Percentiles rank a stretch among this genome's conserved stretches.
phyloP scores from a whole-genome alignment of 1,140 invertebrate species.

The Protaetia brevitarsis region DNA sequence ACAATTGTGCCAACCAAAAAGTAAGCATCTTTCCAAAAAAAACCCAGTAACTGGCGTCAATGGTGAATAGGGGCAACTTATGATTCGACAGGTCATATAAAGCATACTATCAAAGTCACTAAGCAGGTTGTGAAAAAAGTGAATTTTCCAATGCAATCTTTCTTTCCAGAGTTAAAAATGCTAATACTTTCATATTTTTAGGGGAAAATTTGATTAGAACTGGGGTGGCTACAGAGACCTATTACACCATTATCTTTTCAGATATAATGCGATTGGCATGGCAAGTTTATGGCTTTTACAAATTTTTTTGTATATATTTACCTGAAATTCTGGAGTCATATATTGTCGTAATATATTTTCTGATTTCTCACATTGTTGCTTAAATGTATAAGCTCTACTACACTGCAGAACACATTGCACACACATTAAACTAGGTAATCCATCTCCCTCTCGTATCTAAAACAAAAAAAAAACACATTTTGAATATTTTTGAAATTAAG shows the following conservation, averaged over 20 bases:
- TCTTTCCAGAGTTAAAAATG: too few relatives aligned
- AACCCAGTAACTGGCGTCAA: too few relatives aligned
- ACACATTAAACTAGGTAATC: constrained; percentile 51
- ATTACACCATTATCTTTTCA: neutral
- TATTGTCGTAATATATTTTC: constrained; percentile 48
- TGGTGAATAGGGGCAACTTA: too few relatives aligned
- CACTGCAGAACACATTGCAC: constrained; percentile 52
- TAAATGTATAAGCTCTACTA: constrained; percentile 52
- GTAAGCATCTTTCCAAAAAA: too few relatives aligned
- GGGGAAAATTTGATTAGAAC: too few relatives aligned
- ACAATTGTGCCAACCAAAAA: too few relatives aligned
- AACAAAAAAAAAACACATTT: constrained; percentile 32
- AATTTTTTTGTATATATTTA: constrained; percentile 23
- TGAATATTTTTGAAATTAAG: neutral
- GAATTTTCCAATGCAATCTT: too few relatives aligned
- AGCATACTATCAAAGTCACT: too few relatives aligned
- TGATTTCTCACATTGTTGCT: constrained; percentile 52
- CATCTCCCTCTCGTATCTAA: constrained; percentile 50
- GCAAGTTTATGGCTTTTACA: neutral
- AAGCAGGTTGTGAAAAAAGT: too few relatives aligned
- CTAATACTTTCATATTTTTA: too few relatives aligned
- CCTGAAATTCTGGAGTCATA: constrained; percentile 48
- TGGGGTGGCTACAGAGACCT: too few relatives aligned
- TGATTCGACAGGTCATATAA: too few relatives aligned
- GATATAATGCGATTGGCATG: neutral